Conservation (phyloP, 2,113 vertebrate species). For the Tragulus kanchil region DNA sequence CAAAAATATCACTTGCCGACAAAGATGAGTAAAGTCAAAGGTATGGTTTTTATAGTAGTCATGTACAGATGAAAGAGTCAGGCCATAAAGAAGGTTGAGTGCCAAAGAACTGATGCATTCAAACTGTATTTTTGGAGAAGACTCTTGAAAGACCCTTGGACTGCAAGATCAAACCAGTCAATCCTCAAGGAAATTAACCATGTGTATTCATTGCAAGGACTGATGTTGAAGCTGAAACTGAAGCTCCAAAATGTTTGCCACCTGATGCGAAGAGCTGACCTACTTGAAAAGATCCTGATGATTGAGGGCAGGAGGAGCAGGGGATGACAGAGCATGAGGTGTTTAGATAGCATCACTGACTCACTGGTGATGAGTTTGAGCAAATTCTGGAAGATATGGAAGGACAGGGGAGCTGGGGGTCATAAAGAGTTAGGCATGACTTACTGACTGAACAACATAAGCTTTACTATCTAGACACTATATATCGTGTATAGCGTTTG, state of each 20-base stretch:
- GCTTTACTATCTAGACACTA: too few species aligned
- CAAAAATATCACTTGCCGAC: background rate
- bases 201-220: background rate
- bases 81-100: background rate
- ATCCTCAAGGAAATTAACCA: background rate
- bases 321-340: background rate
- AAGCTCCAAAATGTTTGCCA: background rate
- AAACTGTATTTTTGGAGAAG: background rate
- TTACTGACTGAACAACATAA: background rate
- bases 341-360: background rate
- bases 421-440: background rate
- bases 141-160: background rate
- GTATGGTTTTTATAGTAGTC: background rate
- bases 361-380: background rate
- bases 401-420: background rate
- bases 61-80: background rate
- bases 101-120: background rate
- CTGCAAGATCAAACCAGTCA: background rate
- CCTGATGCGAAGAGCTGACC: background rate
- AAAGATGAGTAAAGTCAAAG: background rate
- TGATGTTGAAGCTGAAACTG: too few species aligned
- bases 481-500: background rate
- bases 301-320: background rate
- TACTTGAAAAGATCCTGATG: background rate
- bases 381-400: background rate